Evolutionary conservation across 2,113 vertebrate genomes (phyloP).

Genomic region (Romanogobio albipinnatus): DNA sequence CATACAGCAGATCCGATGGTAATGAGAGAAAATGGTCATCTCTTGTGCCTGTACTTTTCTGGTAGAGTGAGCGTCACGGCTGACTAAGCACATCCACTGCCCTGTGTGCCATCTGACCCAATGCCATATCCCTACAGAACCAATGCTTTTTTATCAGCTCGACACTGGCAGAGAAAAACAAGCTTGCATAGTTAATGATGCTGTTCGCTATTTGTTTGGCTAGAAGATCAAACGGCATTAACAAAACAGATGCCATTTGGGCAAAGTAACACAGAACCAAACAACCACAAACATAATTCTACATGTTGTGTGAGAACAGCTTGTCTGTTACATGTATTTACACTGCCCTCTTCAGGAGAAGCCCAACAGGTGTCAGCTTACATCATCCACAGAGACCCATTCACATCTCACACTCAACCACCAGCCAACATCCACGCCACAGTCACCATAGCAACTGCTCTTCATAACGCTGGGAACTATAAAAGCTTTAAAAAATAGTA

Average conservation of each 20-base stretch:
- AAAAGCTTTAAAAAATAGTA: not conserved
- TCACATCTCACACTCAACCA: not conserved
- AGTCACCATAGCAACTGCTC: constrained; percentile 46
- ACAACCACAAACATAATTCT: not conserved
- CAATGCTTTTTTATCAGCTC: not conserved
- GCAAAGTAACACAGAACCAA: not conserved
- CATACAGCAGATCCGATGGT: not conserved
- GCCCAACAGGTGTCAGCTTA: constrained; percentile 22
- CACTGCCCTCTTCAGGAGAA: constrained; percentile 59
- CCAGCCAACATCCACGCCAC: not conserved
- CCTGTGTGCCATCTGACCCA: constrained; percentile 30
- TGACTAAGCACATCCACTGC: constrained; percentile 4
- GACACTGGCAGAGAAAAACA: not conserved
- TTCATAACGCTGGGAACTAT: not conserved
- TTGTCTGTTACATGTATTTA: constrained; percentile 23
- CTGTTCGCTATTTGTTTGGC: not conserved
- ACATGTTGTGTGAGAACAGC: not conserved
- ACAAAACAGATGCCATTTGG: not conserved
- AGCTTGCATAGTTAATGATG: not conserved
- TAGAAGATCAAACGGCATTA: not conserved
- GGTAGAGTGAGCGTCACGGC: not conserved
- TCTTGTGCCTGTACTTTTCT: not conserved
- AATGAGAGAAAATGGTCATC: not conserved
- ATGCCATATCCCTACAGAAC: not conserved
- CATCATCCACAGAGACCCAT: not conserved